Evolutionary conservation across 2,113 vertebrate species (phyloP).

Genomic region (Lampris incognitus): DNA sequence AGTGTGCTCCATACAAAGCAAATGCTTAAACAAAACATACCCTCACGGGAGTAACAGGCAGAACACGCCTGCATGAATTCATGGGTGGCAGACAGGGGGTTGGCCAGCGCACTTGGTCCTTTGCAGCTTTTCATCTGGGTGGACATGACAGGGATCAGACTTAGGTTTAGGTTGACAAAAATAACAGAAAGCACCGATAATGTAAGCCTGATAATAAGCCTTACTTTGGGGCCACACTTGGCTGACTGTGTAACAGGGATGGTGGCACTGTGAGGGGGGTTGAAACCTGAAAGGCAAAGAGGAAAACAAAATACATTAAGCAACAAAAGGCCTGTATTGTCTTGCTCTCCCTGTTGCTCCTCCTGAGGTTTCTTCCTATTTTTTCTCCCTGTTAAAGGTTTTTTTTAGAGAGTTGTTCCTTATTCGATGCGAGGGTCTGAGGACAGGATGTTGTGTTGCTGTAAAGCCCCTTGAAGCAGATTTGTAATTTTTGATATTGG

Average conservation of each 20-base stretch:
- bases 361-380: no score
- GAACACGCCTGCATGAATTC: constrained; percentile 93
- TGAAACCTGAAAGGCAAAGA: constrained; percentile 41
- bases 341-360: no score
- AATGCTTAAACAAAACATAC: constrained; percentile 65
- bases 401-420: no score
- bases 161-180: constrained; percentile 11
- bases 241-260: constrained; percentile 4
- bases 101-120: constrained; percentile 65
- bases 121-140: constrained; percentile 65
- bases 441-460: no score
- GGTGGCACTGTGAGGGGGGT: constrained; percentile 16
- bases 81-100: constrained; percentile 89
- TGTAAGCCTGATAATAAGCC: constrained; percentile 1
- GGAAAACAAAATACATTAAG: not conserved
- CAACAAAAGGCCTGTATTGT: not conserved
- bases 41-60: constrained; percentile 88
- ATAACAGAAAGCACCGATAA: not conserved
- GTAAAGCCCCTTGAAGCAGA: no score
- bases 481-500: no score
- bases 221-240: constrained; percentile 61
- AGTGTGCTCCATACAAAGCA: no score
- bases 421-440: no score
- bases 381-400: no score
- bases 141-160: constrained; percentile 1